Evolutionary conservation across 2,888 invertebrate species (phyloP).

Genomic region (Spodoptera exigua): DNA sequence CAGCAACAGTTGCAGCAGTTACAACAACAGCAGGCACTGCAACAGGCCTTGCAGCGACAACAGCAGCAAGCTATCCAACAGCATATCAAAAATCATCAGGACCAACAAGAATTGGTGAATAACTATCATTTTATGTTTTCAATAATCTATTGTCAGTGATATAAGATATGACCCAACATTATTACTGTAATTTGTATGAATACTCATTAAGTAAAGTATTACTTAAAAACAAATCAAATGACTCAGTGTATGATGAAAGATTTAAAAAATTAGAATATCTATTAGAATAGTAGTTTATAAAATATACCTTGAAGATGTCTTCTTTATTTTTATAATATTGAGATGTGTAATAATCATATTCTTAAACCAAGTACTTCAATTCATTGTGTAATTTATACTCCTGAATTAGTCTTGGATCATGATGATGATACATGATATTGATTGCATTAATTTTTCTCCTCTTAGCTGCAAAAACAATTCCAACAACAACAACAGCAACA

Average conservation of each 20-base stretch:
- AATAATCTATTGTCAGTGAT: too few species aligned
- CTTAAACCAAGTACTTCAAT: not conserved
- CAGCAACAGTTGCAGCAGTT: slow-evolving; percentile 73
- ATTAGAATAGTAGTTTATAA: slow-evolving; percentile 11
- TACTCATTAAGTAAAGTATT: too few species aligned
- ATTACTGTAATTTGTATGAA: too few species aligned
- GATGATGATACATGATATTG: not conserved
- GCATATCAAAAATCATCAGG: slow-evolving; percentile 89
- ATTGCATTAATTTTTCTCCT: slow-evolving; percentile 9
- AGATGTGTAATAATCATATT: not conserved
- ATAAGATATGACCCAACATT: too few species aligned
- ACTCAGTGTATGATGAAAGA: slow-evolving; percentile 1
- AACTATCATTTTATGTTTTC: not conserved
- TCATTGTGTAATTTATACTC: not conserved
- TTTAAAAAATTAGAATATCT: not conserved
- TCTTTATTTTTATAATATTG: slow-evolving; percentile 1
- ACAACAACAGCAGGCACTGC: slow-evolving; percentile 76
- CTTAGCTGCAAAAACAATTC: slow-evolving; percentile 78
- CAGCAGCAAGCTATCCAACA: slow-evolving; percentile 89
- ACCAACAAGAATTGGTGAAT: slow-evolving; percentile 83
- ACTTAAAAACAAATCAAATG: slow-evolving; percentile 2
- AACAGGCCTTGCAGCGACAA: slow-evolving; percentile 80
- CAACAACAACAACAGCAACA: slow-evolving; percentile 40
- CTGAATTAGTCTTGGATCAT: not conserved
- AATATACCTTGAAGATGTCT: slow-evolving; percentile 4